Evolutionary conservation across 2,797 vertebrate genomes (phyloP).

Genomic region (Scleropages formosus): DNA sequence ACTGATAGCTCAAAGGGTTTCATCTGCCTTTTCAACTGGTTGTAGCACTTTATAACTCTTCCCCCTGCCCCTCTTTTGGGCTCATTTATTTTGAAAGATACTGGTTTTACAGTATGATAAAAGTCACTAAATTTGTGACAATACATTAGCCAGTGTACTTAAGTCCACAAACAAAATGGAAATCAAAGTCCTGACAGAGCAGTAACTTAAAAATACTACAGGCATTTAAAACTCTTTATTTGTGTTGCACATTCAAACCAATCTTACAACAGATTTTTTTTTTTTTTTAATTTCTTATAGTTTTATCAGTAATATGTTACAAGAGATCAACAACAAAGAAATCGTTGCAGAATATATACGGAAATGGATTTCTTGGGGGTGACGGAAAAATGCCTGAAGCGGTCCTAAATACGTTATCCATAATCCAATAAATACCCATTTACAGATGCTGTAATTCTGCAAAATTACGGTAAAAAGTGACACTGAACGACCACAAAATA

Average conservation of each 20-base stretch:
- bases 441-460: conserved; percentile 69
- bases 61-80: too few relatives aligned
- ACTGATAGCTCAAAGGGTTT: too few relatives aligned
- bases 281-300: conserved; percentile 26
- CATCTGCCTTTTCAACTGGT: too few relatives aligned
- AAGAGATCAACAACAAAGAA: conserved; percentile 21
- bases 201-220: neutral
- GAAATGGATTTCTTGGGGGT: conserved; percentile 28
- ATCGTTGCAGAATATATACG: conserved; percentile 18
- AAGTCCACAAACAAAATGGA: too few relatives aligned
- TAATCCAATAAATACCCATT: conserved; percentile 82
- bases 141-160: too few relatives aligned
- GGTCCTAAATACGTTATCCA: conserved; percentile 51
- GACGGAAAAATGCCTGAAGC: conserved; percentile 14
- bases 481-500: conserved; percentile 51
- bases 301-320: conserved; percentile 21
- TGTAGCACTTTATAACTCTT: too few relatives aligned
- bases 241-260: conserved; percentile 32
- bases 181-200: too few relatives aligned
- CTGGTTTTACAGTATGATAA: too few relatives aligned
- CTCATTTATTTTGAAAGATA: too few relatives aligned
- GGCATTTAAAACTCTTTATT: conserved; percentile 29
- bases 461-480: conserved; percentile 57
- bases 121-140: too few relatives aligned
- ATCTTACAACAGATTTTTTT: conserved; percentile 28